Percentiles rank a stretch among this genome's conserved stretches.
Evolutionary conservation across 2,888 invertebrate species (phyloP).

Genomic region (Acleris laterana): DNA sequence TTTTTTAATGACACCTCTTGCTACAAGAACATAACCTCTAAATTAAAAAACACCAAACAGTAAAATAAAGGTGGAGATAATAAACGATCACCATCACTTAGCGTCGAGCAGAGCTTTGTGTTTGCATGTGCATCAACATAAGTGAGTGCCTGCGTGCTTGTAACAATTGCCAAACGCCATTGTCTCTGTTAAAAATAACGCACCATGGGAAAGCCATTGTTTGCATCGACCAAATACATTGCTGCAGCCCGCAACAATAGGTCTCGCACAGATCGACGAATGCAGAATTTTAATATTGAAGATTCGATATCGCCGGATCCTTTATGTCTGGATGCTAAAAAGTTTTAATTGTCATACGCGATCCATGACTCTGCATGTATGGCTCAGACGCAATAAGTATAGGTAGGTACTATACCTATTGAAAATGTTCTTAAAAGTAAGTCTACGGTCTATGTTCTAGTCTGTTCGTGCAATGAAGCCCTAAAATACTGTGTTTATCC

Average conservation of each 20-base stretch:
- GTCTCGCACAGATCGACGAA: conserved; percentile 45
- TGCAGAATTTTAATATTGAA: conserved; percentile 49
- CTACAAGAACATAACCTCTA: no score
- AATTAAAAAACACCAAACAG: conserved; percentile 7
- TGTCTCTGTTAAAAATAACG: conserved; percentile 60
- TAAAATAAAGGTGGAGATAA: conserved; percentile 40
- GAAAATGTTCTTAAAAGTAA: no score
- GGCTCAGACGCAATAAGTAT: conserved; percentile 10
- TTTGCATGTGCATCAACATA: conserved; percentile 46
- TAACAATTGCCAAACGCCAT: conserved; percentile 71
- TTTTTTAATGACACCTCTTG: no score
- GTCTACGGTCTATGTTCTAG: no score
- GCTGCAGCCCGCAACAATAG: conserved; percentile 50
- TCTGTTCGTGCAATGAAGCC: conserved; percentile 20
- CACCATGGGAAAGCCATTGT: conserved; percentile 66
- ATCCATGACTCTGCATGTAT: conserved; percentile 6
- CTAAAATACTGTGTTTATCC: conserved; percentile 34
- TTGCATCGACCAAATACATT: conserved; percentile 45
- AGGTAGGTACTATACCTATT: no score
- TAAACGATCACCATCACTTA: conserved; percentile 54
- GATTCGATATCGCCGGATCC: conserved; percentile 3
- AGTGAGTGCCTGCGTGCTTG: conserved; percentile 23
- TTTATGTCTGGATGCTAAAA: conserved; percentile 5
- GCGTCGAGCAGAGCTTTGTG: conserved; percentile 24
- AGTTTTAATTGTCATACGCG: conserved; percentile 11